Conservation (phyloP, 2,888 invertebrate species). For the Mantis religiosa region DNA sequence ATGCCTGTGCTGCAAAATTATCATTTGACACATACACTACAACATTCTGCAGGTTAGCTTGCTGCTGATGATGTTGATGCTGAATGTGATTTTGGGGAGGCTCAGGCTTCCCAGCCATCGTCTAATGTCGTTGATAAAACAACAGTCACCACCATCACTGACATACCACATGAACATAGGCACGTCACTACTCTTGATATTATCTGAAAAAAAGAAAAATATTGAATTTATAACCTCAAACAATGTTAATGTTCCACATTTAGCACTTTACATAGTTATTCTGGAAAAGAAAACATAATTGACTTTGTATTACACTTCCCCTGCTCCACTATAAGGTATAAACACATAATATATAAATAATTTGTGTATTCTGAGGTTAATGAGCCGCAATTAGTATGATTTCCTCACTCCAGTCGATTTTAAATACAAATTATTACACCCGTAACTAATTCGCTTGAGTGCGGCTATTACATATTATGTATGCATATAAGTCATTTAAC, state of each 20-base stretch:
- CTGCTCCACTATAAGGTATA: no score
- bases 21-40: slow-evolving; percentile 56
- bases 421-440: neutral
- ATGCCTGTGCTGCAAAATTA: slow-evolving; percentile 47
- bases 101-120: slow-evolving; percentile 76
- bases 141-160: slow-evolving; percentile 65
- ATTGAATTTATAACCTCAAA: neutral
- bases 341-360: no score
- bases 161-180: slow-evolving; percentile 47
- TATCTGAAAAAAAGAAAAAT: slow-evolving; percentile 39
- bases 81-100: slow-evolving; percentile 45
- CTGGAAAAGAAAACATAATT: neutral
- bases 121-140: slow-evolving; percentile 45
- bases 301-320: no score
- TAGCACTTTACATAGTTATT: neutral
- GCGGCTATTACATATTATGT: neutral
- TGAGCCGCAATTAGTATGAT: neutral
- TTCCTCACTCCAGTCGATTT: neutral
- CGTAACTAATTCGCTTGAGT: neutral
- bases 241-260: neutral
- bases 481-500: neutral
- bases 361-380: no score
- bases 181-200: slow-evolving; percentile 43
- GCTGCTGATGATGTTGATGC: slow-evolving; percentile 36
- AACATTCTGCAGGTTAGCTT: slow-evolving; percentile 49